Conservation (phyloP, 1,140 invertebrate species). For the Acyrthosiphon pisum region DNA sequence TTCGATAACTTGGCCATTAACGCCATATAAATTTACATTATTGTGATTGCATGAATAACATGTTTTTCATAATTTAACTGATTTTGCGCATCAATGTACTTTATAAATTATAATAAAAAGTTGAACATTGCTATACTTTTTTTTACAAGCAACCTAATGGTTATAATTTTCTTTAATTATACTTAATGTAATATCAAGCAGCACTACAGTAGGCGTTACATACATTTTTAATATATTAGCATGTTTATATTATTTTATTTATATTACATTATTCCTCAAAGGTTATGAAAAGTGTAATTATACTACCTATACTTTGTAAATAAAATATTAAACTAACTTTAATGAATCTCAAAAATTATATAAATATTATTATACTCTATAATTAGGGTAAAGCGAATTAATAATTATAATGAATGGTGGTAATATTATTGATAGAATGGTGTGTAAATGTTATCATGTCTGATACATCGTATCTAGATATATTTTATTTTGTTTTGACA, state of each 20-base stretch:
- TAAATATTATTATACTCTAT: background rate
- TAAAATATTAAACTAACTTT: background rate
- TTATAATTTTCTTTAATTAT: background rate
- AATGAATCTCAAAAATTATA: background rate
- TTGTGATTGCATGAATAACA: background rate
- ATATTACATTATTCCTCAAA: background rate
- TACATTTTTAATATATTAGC: background rate
- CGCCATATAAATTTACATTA: background rate
- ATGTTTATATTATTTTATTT: background rate
- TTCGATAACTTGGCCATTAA: background rate
- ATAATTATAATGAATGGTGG: too few relatives aligned
- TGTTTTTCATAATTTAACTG: background rate
- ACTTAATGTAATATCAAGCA: background rate
- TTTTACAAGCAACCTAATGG: background rate
- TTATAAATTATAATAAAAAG: background rate
- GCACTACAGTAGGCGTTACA: background rate
- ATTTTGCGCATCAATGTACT: background rate
- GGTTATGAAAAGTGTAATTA: background rate
- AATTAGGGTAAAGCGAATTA: background rate
- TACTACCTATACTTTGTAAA: background rate
- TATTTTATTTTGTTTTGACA: too few relatives aligned
- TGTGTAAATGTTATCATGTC: too few relatives aligned
- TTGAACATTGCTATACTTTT: background rate
- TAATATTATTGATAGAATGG: too few relatives aligned
- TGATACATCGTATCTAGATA: too few relatives aligned